Conservation (phyloP, 2,888 invertebrate genomes). For the Drosophila pegasa region DNA sequence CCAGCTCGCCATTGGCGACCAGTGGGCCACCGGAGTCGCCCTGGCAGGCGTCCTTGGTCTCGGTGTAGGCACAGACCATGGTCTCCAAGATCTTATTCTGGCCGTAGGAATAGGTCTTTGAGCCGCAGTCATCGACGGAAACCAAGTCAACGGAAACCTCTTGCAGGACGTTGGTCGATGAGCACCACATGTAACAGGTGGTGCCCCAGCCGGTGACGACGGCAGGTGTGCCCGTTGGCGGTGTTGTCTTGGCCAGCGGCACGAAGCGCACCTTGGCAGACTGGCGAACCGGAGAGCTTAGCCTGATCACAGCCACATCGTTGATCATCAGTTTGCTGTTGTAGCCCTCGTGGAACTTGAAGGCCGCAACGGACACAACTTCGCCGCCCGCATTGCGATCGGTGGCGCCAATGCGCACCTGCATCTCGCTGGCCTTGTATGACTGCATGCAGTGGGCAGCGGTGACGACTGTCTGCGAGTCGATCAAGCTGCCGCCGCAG, state of each 20-base stretch:
- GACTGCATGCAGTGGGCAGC: conserved; percentile 85
- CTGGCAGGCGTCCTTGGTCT: conserved; percentile 80
- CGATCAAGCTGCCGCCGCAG: conserved; percentile 85
- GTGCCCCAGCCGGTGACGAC: conserved; percentile 84
- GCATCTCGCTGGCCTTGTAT: conserved; percentile 50
- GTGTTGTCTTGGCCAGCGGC: conserved; percentile 63
- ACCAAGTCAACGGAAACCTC: conserved; percentile 67
- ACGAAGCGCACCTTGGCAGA: conserved; percentile 65
- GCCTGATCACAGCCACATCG: conserved; percentile 84
- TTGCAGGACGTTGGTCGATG: conserved; percentile 50
- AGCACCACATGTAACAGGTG: conserved; percentile 66
- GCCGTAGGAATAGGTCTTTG: conserved; percentile 56
- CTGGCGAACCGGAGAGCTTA: conserved; percentile 72
- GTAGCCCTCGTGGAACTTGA: conserved; percentile 80
- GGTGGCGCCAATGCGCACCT: conserved; percentile 84
- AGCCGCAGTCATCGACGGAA: conserved; percentile 28
- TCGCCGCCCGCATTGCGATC: conserved; percentile 82
- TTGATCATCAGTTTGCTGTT: conserved; percentile 79
- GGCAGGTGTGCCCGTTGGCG: conserved; percentile 72
- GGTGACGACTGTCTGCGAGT: conserved; percentile 80
- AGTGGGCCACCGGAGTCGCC: too few species aligned
- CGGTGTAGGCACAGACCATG: conserved; percentile 82
- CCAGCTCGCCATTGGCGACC: too few species aligned
- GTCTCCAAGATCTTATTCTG: conserved; percentile 51
- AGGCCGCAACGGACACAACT: conserved; percentile 74